These are phyloP conservation scores for Pipistrellus pygmaeus DNA, from an alignment of 2,797 vertebrate genomes.

Conservation along the genomic window DNA sequence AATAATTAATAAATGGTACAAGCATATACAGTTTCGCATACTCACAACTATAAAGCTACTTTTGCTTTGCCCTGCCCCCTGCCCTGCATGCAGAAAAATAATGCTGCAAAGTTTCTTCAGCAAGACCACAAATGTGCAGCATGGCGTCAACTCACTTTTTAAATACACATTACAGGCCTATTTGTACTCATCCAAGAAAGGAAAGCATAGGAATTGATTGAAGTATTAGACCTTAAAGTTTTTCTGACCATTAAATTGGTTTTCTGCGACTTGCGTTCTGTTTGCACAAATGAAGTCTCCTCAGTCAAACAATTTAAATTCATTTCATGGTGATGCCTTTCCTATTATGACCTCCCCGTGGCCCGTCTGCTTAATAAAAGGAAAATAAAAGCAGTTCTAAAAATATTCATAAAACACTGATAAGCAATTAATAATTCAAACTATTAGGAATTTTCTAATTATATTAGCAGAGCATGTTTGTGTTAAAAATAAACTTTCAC, in stretches of 20 bases:
- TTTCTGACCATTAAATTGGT: constrained; percentile 80
- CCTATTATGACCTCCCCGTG: constrained; percentile 69
- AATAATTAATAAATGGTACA: background rate
- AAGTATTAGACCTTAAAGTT: constrained; percentile 76
- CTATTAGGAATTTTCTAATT: constrained; percentile 32
- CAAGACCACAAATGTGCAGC: constrained; percentile 37
- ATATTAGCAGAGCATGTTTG: constrained; percentile 19
- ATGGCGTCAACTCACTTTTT: constrained; percentile 47
- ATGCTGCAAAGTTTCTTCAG: constrained; percentile 38
- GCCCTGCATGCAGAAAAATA: constrained; percentile 6
- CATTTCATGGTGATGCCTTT: constrained; percentile 76
- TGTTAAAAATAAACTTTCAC: background rate
- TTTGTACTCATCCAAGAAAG: constrained; percentile 68
- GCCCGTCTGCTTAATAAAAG: constrained; percentile 61
- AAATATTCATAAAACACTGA: constrained; percentile 53
- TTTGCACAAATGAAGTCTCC: constrained; percentile 75
- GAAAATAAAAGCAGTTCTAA: constrained; percentile 63
- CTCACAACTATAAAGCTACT: background rate
- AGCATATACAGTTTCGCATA: background rate
- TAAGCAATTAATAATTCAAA: constrained; percentile 66
- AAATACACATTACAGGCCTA: constrained; percentile 58
- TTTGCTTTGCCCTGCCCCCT: background rate
- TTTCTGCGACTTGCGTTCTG: constrained; percentile 72
- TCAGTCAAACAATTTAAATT: constrained; percentile 78
- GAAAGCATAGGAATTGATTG: constrained; percentile 71